Evolutionary conservation across 2,113 vertebrate genomes (phyloP).

Genomic region (Dicentrarchus labrax): DNA sequence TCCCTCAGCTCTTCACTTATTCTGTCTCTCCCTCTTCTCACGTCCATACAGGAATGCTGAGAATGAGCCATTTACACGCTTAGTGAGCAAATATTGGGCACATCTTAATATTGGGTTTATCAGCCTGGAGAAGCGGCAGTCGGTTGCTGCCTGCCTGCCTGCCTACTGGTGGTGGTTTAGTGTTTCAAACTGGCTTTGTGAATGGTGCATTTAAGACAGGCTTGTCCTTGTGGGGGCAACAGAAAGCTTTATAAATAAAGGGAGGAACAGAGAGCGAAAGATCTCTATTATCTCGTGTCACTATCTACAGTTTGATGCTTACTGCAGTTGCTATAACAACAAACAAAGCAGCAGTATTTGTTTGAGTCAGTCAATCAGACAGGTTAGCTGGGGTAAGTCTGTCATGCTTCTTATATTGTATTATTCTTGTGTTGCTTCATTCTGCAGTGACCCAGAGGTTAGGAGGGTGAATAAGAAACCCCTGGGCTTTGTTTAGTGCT

Average conservation of each 20-base stretch:
- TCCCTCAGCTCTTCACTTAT: background rate
- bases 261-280: constrained; percentile 17
- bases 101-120: constrained; percentile 42
- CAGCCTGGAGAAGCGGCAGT: constrained; percentile 7
- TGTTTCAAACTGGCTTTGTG: constrained; percentile 67
- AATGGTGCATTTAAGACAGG: constrained; percentile 28
- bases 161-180: constrained; percentile 42
- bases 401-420: constrained; percentile 10
- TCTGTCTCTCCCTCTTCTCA: background rate
- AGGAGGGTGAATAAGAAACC: background rate
- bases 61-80: constrained; percentile 42
- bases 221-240: constrained; percentile 29
- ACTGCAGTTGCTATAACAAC: constrained; percentile 63
- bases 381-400: constrained; percentile 40
- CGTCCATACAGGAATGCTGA: constrained; percentile 52
- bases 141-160: constrained; percentile 16
- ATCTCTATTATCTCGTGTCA: constrained; percentile 36
- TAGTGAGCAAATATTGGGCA: constrained; percentile 40
- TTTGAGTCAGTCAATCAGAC: constrained; percentile 50
- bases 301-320: constrained; percentile 29
- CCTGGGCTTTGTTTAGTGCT: background rate
- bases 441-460: constrained; percentile 33
- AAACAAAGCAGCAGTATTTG: constrained; percentile 63
- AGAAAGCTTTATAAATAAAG: constrained; percentile 38
- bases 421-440: constrained; percentile 20